Base-by-base conservation (phyloP, 2,113 vertebrate species). In the Microtus ochrogaster region DNA sequence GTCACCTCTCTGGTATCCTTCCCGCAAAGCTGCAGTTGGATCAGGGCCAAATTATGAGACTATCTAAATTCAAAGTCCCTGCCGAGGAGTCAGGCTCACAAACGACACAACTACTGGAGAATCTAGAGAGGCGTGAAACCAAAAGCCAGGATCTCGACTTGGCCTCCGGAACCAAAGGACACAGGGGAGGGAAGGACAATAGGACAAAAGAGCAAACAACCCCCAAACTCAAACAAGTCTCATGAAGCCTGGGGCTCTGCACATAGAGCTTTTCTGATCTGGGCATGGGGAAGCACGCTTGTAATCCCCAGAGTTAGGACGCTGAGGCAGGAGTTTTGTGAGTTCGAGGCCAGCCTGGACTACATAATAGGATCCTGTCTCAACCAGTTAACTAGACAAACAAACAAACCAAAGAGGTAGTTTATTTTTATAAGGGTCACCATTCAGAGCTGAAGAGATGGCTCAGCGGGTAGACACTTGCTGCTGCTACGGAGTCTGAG, bases 1-100 rank as follows among this genome's bases (percentile, higher is more conserved):
- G 44, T 94, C 85, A 90, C 22, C 28, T 49, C 73, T 92, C 22
- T 70, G 58, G 65, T 44, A 63, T 85, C 66, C 73, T 92, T 92
- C 61, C 49, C 39, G 17, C 33, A 89, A 95, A 41, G 68, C 86
- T 65, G 78, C 55, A 91, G 9, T 82, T 33, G 22, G 41, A 90
- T 83, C 26, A 77, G 93, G 68, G 79, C 66, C 79, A 90, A 66
- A 44, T 47, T 39, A 49, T 68, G 74, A 82, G 74, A 66, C 7
- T 21, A 5, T 41, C 36, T 47, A 21, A 41, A 65, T 3, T 68
- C 30, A 91, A 77, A 91, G 68, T 63, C 33, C 76, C 44, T 58
- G 28, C 76, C 39, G 10, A 52, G 44, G 72, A n/a, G 55, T 86
- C 49, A 47, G 49, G 79, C 41, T 89, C 84, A 28, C 63, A 58